Percentiles rank a stretch among this genome's conserved stretches.
These are phyloP conservation scores for Theonella swinhoei DNA, from an alignment of 37 sponge, comb jelly and placozoan genomes.

Conservation along the genomic window DNA sequence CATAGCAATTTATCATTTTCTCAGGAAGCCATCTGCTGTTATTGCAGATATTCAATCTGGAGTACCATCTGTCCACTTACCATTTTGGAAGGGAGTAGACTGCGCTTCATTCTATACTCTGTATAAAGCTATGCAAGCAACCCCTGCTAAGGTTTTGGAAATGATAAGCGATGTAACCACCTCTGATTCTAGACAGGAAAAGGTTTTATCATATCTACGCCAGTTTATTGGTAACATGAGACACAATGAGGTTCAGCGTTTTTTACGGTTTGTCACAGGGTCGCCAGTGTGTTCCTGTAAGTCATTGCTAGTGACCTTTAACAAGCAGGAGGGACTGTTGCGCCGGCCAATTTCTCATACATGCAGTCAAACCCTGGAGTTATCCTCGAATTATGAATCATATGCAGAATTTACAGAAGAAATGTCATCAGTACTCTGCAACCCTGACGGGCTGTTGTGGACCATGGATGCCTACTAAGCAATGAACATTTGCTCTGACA, in stretches of 20 bases:
- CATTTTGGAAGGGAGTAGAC: slow-evolving; percentile 5
- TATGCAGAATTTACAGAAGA: slow-evolving; percentile 21
- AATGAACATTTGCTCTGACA: no score
- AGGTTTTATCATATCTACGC: slow-evolving; percentile 18
- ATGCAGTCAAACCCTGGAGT: slow-evolving; percentile 3
- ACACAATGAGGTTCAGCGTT: background rate
- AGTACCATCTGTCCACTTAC: slow-evolving; percentile 5
- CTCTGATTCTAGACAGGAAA: background rate
- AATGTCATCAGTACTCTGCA: background rate
- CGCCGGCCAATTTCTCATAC: slow-evolving; percentile 25
- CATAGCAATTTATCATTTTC: slow-evolving; percentile 16
- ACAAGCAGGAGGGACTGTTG: background rate
- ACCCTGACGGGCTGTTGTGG: background rate
- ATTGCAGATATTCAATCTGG: slow-evolving; percentile 4
- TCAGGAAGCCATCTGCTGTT: slow-evolving; percentile 24
- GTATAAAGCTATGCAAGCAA: slow-evolving; percentile 5
- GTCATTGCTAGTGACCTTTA: background rate
- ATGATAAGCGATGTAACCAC: background rate
- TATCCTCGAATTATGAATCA: slow-evolving; percentile 7
- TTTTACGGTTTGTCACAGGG: slow-evolving; percentile 36
- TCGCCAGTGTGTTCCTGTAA: background rate
- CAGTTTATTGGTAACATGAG: slow-evolving; percentile 32
- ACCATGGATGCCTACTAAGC: slow-evolving; percentile 24
- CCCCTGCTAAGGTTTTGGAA: slow-evolving; percentile 18
- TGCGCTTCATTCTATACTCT: background rate